Evolutionary conservation across 2,113 vertebrate genomes (phyloP).

Genomic region (Microtus oregoni): DNA sequence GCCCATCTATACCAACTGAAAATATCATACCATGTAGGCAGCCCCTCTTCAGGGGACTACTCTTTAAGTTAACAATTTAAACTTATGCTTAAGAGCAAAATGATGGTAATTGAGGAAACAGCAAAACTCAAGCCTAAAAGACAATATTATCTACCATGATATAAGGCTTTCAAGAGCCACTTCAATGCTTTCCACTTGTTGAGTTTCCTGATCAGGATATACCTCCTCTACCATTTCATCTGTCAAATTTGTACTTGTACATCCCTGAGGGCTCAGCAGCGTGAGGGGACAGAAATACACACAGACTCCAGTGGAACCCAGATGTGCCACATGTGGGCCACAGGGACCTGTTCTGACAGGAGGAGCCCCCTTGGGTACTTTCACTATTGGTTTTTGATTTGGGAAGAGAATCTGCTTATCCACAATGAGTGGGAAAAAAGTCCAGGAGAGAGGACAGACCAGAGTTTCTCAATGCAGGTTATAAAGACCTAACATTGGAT

Average conservation of each 20-base stretch:
- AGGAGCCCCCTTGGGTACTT: neutral
- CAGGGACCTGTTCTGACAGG: neutral
- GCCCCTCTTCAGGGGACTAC: neutral
- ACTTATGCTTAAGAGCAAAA: neutral
- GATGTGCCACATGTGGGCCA: neutral
- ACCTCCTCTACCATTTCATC: neutral
- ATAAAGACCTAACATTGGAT: conserved; percentile 44
- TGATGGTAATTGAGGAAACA: neutral
- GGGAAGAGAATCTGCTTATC: neutral
- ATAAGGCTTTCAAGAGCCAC: neutral
- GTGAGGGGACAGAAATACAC: neutral
- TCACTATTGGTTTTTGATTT: conserved; percentile 18
- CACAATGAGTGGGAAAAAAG: neutral
- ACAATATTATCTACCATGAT: neutral
- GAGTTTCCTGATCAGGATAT: neutral
- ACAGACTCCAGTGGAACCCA: neutral
- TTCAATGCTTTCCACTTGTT: conserved; percentile 25
- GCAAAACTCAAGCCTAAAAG: neutral
- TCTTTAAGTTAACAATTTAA: neutral
- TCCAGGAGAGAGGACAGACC: neutral
- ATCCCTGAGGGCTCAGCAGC: neutral
- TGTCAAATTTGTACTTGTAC: neutral
- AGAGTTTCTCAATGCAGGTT: neutral
- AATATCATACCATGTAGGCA: neutral
- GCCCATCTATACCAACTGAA: neutral